Base-by-base conservation (phyloP, 2,888 invertebrate species). In the Pseudeuparius sepicola region DNA sequence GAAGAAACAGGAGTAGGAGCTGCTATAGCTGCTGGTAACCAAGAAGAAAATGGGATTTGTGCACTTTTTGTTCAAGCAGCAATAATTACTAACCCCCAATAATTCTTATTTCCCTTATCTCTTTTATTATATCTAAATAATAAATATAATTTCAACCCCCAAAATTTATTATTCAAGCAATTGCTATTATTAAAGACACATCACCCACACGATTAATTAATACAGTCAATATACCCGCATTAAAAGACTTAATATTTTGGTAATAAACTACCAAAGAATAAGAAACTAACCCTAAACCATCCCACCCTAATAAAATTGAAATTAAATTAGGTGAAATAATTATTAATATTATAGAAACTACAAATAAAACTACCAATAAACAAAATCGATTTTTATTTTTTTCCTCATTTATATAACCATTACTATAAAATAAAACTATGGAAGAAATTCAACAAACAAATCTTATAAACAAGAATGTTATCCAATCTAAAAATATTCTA, bases 21-120 rank as follows among this genome's bases (percentile, higher is more conserved):
- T 0, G 45, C 43, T 14, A 39, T 43, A 14, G 41, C 41, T 5
- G 45, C 43, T 26, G 83, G 83, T 30, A 82, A 60, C 50, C 82
- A 84, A 27, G 78, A 70, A 42, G 78, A 79, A 75, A 84, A 85
- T 28, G 83, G 82, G 68, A 83, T 73, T 61, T 84, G 82, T 54
- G 82, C 83, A 47, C 81, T 83, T 62, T 84, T 84, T 40, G 81
- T 81, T 64, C 80, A 72, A 33, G 71, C 67, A 0, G 75, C 74
- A 47, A 68, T 26, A 24, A 42, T 24, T 13, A 43, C 37, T 28
- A 40, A 40, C 5, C 7, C 7, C 26, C 37, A 35, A 44, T 30
- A 24, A 42, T n/a, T 9, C 14, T 2, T 31, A 39, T 37, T 16
- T 9, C 4, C 10, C 6, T 7, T 37, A 37, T 24, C 10, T 24